Conservation (phyloP, 1,140 invertebrate species). For the Drosophila novamexicana region DNA sequence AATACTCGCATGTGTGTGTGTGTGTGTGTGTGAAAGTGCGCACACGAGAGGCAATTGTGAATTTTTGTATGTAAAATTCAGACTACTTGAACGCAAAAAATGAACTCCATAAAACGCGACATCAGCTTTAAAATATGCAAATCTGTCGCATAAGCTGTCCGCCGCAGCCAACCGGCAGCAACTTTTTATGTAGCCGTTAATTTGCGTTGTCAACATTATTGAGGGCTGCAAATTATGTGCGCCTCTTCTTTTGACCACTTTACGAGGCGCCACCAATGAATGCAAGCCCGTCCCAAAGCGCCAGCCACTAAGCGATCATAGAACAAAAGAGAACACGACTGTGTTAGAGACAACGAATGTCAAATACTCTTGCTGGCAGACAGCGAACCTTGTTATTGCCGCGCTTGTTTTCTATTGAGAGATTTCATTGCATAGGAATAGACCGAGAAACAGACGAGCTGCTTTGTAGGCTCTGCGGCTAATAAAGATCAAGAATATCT, state of each 20-base stretch:
- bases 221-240: conserved; percentile 33
- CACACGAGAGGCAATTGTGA: conserved; percentile 1
- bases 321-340: conserved; percentile 15
- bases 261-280: conserved; percentile 57
- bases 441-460: too few species aligned
- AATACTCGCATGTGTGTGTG: conserved; percentile 10
- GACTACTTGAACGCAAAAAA: neutral
- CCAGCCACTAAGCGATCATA: conserved; percentile 32
- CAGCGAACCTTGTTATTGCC: too few species aligned
- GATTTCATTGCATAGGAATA: too few species aligned
- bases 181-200: conserved; percentile 67
- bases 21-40: neutral
- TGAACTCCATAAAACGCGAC: conserved; percentile 38
- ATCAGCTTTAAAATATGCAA: conserved; percentile 54
- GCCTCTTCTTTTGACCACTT: conserved; percentile 48
- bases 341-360: too few species aligned
- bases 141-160: conserved; percentile 50
- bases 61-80: conserved; percentile 9
- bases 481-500: too few species aligned
- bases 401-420: too few species aligned
- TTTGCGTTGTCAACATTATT: conserved; percentile 59
- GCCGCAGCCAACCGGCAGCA: conserved; percentile 12
- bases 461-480: too few species aligned
- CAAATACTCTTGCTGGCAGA: too few species aligned
- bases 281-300: conserved; percentile 35